These are phyloP conservation scores for Noturus placidus DNA, from an alignment of 2,113 vertebrate genomes.

Conservation along the genomic window DNA sequence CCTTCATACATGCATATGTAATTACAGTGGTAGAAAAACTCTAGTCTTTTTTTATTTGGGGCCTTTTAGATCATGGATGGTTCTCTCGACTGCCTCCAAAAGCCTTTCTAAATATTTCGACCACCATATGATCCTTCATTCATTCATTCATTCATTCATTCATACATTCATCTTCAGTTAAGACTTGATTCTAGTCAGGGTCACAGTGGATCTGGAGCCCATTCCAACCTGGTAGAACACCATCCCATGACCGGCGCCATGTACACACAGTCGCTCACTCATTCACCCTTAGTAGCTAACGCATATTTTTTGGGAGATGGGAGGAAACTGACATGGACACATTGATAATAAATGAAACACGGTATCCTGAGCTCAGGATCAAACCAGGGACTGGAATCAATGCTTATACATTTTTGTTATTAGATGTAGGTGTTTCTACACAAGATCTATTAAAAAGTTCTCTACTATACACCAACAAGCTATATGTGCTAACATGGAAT, in stretches of 20 bases:
- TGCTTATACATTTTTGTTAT: background rate
- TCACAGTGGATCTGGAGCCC: background rate
- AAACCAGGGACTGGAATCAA: background rate
- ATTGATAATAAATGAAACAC: background rate
- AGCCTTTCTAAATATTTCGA: constrained; percentile 28
- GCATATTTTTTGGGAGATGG: background rate
- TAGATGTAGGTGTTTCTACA: background rate
- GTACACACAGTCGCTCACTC: background rate
- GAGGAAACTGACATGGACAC: background rate
- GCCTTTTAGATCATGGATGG: constrained; percentile 14
- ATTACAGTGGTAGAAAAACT: constrained; percentile 49
- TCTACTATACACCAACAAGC: constrained; percentile 66
- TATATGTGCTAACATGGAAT: background rate
- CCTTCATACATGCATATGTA: constrained; percentile 48
- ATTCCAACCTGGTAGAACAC: background rate
- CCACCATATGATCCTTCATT: background rate
- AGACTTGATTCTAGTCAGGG: background rate
- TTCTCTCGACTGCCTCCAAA: background rate
- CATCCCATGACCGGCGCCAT: background rate
- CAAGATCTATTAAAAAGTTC: constrained; percentile 65
- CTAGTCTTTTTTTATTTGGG: constrained; percentile 19
- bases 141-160: constrained; percentile 42
- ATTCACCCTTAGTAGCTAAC: background rate
- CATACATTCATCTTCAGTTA: constrained; percentile 51
- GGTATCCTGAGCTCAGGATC: background rate